A percentile compares a stretch with the other conserved stretches of the same genome.
phyloP scores from a whole-genome alignment of 2,888 invertebrate genomes.

The Acronicta alni region DNA sequence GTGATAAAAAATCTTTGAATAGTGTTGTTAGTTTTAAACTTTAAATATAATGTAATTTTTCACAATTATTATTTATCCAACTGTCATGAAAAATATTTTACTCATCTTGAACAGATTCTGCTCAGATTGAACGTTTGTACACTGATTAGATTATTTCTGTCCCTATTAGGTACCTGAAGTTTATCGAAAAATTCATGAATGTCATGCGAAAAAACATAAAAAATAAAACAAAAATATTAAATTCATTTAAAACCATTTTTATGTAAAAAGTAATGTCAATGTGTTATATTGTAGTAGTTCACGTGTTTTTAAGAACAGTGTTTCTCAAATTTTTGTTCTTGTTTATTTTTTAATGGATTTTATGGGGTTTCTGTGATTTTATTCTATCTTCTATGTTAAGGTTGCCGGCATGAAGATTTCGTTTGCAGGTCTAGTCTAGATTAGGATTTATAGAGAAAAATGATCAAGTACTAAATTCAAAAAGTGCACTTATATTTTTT shows the following conservation, averaged over 20 bases:
- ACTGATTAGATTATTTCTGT: constrained; percentile 68
- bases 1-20: constrained; percentile 72
- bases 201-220: constrained; percentile 49
- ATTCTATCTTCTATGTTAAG: constrained; percentile 68
- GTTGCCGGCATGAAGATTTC: constrained; percentile 70
- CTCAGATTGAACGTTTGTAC: constrained; percentile 46
- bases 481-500: constrained; percentile 88
- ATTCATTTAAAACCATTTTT: constrained; percentile 56
- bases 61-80: constrained; percentile 49
- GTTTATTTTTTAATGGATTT: constrained; percentile 70
- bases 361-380: constrained; percentile 79
- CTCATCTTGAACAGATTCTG: constrained; percentile 51
- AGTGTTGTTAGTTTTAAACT: constrained; percentile 53
- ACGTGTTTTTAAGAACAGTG: constrained; percentile 79
- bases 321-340: constrained; percentile 84
- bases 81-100: constrained; percentile 46
- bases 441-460: constrained; percentile 73
- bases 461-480: constrained; percentile 80
- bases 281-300: constrained; percentile 43
- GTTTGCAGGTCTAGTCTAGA: constrained; percentile 84
- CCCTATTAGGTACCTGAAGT: constrained; percentile 86
- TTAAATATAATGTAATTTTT: constrained; percentile 50
- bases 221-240: constrained; percentile 55
- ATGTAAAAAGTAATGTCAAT: constrained; percentile 61
- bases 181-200: constrained; percentile 68